Evolutionary conservation across 2,113 vertebrate genomes (phyloP), one percentile per base, ranked within the genome.

Genomic region (Cyphomyrus plagiostoma): DNA sequence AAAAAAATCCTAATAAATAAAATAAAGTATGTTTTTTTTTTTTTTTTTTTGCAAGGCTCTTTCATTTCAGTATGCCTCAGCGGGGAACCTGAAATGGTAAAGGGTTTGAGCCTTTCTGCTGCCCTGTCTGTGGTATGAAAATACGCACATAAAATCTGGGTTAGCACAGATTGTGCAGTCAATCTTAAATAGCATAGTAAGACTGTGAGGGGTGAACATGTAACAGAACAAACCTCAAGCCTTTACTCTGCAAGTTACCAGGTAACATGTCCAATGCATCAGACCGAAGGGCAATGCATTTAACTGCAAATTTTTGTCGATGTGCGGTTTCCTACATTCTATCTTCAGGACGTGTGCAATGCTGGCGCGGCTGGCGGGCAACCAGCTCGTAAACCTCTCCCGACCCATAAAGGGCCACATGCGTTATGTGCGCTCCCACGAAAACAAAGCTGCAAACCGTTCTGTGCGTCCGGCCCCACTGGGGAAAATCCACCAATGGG

Each of bases 1-100:
- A 89, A 83, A 42, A 82, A 89, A 83, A 83, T 50, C 26, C 50
- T 19, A 30, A 89, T 83, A 89, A 89, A 53, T 53, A 21, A 53
- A 89, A 53, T 77, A 6, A 30, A 70, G 5, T 42, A 13, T 17
- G 62, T 19, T 26, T 53, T 21, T 45, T 50, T 53, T 21, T 21
- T 42, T 11, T 30, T 53, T 46, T 17, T 87, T 49, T 26, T 30
- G 26, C 53, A 87, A 13, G 13, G 26, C 30, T 39, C 13, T 53
- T 26, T 86, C 19, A 87, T 35, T n/a, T 45, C 82, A 30, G 26
- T 48, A n/a, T 48, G 82, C 42, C 82, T 48, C 19, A 84, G 9
- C 15, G 48, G 39, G 82, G 21, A 48, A 42, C 5, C 35, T 42
- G 42, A 42, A 39, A 35, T 21, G 35, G 26, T 19, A 19, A 56